Evolutionary conservation across 2,113 vertebrate genomes (phyloP).

Genomic region (Pipra filicauda): DNA sequence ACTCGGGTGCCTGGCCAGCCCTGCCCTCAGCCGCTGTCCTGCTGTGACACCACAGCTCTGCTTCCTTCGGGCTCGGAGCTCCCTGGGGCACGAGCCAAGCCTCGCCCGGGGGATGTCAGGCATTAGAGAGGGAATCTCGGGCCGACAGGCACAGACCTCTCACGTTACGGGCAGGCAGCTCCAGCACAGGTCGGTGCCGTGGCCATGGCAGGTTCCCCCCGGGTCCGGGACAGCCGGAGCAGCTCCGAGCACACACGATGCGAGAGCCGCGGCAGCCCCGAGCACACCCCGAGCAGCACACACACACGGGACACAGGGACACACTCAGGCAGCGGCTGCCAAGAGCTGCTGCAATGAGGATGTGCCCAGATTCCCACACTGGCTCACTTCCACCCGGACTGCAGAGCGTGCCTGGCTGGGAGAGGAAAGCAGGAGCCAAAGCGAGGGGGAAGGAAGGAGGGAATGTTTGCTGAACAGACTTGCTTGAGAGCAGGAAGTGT

Average conservation of each 20-base stretch:
- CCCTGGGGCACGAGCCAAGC: neutral
- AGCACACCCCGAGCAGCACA: neutral
- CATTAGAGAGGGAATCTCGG: neutral
- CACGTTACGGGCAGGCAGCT: neutral
- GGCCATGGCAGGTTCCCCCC: fast-evolving
- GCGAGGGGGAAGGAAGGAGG: fast-evolving
- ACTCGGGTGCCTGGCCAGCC: neutral
- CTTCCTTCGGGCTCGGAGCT: neutral
- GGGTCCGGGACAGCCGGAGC: fast-evolving
- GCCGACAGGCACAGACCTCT: neutral
- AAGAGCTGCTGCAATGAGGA: slow-evolving; percentile 31
- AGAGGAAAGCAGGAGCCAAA: neutral
- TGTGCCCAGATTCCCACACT: neutral
- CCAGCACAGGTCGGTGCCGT: neutral
- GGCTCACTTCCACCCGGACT: neutral
- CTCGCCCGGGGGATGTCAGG: neutral
- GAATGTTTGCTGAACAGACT: neutral
- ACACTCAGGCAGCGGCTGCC: neutral
- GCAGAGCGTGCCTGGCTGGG: neutral
- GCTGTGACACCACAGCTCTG: neutral
- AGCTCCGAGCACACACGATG: too few relatives aligned
- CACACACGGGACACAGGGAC: neutral
- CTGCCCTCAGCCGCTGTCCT: neutral
- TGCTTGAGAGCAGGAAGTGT: neutral
- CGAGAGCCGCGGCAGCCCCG: fast-evolving